Evolutionary conservation across 2,888 invertebrate genomes (phyloP).

Genomic region (Drosophila subsilvestris): DNA sequence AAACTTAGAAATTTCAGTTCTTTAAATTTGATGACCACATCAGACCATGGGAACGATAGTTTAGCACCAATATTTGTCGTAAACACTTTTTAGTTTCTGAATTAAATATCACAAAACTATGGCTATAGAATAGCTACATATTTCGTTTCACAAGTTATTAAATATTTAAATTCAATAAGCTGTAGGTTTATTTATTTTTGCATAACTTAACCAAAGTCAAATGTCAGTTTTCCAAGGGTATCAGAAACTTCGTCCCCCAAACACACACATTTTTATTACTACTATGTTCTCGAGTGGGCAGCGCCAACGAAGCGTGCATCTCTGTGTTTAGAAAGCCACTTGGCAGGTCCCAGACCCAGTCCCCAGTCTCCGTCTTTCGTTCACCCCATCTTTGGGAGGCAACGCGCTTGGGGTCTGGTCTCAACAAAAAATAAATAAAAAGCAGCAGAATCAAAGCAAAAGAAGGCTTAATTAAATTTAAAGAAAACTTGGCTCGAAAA

Average conservation of each 20-base stretch:
- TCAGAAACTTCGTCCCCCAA: not conserved
- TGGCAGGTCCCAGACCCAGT: slow-evolving; percentile 48
- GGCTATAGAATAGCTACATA: not conserved
- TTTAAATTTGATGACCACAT: too few relatives aligned
- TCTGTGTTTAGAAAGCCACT: slow-evolving; percentile 73
- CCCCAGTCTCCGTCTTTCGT: slow-evolving; percentile 23
- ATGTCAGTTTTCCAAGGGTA: not conserved
- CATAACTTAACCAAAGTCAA: too few relatives aligned
- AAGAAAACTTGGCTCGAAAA: slow-evolving; percentile 47
- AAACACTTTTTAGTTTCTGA: not conserved
- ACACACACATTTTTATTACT: not conserved
- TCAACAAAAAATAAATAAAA: slow-evolving; percentile 13
- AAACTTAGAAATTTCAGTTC: too few relatives aligned
- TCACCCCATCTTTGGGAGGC: slow-evolving; percentile 13
- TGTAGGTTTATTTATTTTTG: too few relatives aligned
- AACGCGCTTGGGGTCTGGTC: slow-evolving; percentile 28
- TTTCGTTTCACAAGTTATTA: too few relatives aligned
- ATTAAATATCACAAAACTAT: not conserved
- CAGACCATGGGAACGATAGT: too few relatives aligned
- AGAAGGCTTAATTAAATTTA: slow-evolving; percentile 73
- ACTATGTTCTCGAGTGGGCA: slow-evolving; percentile 50
- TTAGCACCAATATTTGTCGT: slow-evolving; percentile 3
- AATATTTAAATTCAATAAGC: too few relatives aligned
- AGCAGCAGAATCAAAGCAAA: slow-evolving; percentile 11
- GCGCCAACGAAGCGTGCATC: slow-evolving; percentile 71